Evolutionary conservation across 2,113 vertebrate species (phyloP).

Genomic region (Barbus barbus): DNA sequence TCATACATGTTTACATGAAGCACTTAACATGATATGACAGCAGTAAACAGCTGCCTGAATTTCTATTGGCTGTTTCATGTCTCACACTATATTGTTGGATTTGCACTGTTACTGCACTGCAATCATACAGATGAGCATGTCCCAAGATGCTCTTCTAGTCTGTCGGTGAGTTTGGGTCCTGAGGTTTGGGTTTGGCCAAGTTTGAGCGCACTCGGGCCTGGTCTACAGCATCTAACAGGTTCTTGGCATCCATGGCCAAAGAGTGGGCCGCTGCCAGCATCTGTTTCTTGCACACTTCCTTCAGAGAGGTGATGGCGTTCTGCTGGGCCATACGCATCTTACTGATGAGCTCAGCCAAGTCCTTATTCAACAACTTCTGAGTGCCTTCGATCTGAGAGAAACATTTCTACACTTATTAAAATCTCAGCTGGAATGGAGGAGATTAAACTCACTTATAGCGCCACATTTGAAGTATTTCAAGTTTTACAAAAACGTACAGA

Average conservation of each 20-base stretch:
- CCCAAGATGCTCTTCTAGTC: constrained; percentile 11
- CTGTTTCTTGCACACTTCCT: constrained; percentile 91
- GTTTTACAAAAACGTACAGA: not conserved
- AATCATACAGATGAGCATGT: not conserved
- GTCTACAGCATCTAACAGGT: constrained; percentile 92
- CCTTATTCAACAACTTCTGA: constrained; percentile 94
- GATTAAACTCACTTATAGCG: not conserved
- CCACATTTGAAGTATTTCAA: not conserved
- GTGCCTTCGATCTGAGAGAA: constrained; percentile 88
- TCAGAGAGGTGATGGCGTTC: constrained; percentile 90
- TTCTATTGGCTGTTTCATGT: constrained; percentile 3
- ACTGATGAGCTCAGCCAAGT: constrained; percentile 90
- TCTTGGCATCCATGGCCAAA: constrained; percentile 94
- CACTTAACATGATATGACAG: not conserved
- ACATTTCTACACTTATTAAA: not conserved
- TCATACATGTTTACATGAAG: not conserved
- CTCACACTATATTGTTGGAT: not conserved
- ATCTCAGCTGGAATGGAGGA: not conserved
- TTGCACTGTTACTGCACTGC: not conserved
- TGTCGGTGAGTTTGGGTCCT: not conserved
- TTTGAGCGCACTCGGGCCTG: constrained; percentile 88
- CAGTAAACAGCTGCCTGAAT: not conserved
- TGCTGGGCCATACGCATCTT: constrained; percentile 97
- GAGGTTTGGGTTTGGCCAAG: constrained; percentile 77
- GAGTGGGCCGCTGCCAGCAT: constrained; percentile 90